Evolutionary conservation across 2,888 invertebrate species (phyloP), one percentile per base, ranked within the genome.

Genomic region (Netelia virgata): DNA sequence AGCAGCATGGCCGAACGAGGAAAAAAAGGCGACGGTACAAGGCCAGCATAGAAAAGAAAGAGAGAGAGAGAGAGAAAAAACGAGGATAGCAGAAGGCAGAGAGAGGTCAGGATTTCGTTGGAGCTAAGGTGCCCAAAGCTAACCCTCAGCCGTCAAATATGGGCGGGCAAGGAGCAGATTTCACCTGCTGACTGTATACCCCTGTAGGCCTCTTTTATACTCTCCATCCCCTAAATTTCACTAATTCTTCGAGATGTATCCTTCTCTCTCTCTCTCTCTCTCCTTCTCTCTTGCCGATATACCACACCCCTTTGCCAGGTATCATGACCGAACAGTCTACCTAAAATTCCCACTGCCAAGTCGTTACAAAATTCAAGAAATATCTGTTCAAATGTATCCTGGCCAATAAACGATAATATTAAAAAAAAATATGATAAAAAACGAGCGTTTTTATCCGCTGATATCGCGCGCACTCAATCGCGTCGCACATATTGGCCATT

Each of bases 141-240:
- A 91, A 90, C 89, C 89, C 88, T 84, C 87, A 91, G 89, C 91
- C 90, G 91, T 91, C 91, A 91, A 92, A 92, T 91, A 90, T 89
- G 89, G 90, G 90, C 90, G 92, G 90, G 89, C 88, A 87, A 83
- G 86, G 74, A 80, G 83, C 79, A 82, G 86, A 88, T 91, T 90
- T 90, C 91, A 91, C 91, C 91, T 91, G 91, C 91, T 84, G 89
- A 87, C 88, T 86, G 84, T 84, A 77, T 87, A 84, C 77, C 82
- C 85, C 74, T 81, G 14, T 84, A 85, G 18, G 28, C 43, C 79
- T 84, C 85, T 72, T 85, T 80, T 66, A 55, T 79, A 70, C 85
- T 63, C 76, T 82, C 72, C 85, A 84, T 88, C 87, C 89, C 88
- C 89, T 87, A 86, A 88, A 88, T 90, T 88, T 88, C 84, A 88